A percentile compares a stretch with the other conserved stretches of the same genome.
Evolutionary conservation across 2,888 invertebrate genomes (phyloP).

Genomic region (Lepetodrilus schrolli): DNA sequence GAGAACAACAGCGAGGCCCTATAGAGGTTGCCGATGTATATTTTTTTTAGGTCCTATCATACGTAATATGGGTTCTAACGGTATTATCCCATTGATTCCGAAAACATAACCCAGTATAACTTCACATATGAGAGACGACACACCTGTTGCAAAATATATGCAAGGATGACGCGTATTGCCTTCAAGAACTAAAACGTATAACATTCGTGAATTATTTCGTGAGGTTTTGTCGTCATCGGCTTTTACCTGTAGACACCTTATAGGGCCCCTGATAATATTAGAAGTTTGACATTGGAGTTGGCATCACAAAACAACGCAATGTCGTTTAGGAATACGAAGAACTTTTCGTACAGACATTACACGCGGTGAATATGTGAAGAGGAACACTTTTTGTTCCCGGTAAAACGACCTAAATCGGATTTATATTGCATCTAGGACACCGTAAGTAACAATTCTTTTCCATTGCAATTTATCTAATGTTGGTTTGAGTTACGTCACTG

Average conservation of each 20-base stretch:
- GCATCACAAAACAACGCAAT: constrained; percentile 7
- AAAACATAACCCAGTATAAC: too few relatives aligned
- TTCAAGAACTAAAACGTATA: too few relatives aligned
- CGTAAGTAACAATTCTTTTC: too few relatives aligned
- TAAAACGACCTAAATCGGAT: background rate
- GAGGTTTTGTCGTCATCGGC: background rate
- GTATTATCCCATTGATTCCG: too few relatives aligned
- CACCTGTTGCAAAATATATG: too few relatives aligned
- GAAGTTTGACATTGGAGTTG: constrained; percentile 14
- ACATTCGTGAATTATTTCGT: background rate
- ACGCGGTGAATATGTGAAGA: too few relatives aligned
- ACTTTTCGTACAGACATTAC: background rate
- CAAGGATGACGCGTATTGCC: background rate
- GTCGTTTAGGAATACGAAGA: background rate
- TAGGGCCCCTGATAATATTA: background rate
- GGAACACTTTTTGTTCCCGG: too few relatives aligned
- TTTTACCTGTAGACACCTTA: background rate
- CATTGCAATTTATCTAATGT: too few relatives aligned
- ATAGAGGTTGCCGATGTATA: background rate
- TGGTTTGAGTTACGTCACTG: too few relatives aligned
- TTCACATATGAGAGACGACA: too few relatives aligned
- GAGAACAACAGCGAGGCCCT: constrained; percentile 1
- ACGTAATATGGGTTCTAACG: too few relatives aligned
- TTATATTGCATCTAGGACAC: background rate
- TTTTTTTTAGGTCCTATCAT: too few relatives aligned